Evolutionary conservation across 2,113 vertebrate genomes (phyloP), one percentile per base, ranked within the genome.

Genomic region (Phalacrocorax pelagicus): DNA sequence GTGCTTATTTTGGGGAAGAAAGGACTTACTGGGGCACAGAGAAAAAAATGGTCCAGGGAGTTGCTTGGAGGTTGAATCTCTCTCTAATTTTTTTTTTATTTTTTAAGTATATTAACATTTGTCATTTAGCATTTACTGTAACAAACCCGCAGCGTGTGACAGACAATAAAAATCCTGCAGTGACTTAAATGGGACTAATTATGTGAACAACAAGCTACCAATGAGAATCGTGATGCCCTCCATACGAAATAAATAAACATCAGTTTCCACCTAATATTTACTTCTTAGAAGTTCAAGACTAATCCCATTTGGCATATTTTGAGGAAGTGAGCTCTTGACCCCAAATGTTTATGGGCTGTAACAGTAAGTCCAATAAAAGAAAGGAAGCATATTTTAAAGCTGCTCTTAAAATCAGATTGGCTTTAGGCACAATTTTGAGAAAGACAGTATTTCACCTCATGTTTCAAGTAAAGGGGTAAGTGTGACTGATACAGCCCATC

Each of bases 261-360:
- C 91, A 88, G n/a, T 74, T 95, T 89, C 88, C 83, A 96, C 69
- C 88, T 92, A 78, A 86, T 94, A 94, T 57, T 84, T 89, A 81
- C 57, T 89, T 92, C 57, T 87, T 75, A 52, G 52, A 91, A 91
- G 52, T 89, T 90, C 86, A 81, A 81, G 86, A 81, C 30, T 89
- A 94, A 95, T 92, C 72, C 86, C 73, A 75, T 59, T 93, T 87
- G 92, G 72, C 79, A 36, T 93, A 83, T 92, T 95, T 92, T 90
- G 77, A 90, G 90, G 85, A 96, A 90, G 62, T 70, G 63, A 96
- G 94, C 59, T 96, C 90, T 93, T 96, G 93, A 95, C 79, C 96
- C 58, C 67, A 80, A 86, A 88, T 70, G 51, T 95, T 96, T 96
- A 94, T 90, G 71, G 79, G 67, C 71, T 92, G 63, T 88, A 94